A percentile compares a stretch with the other conserved stretches of the same genome.
Conservation (phyloP, 2,113 vertebrate genomes). For the Entomyzon cyanotis region DNA sequence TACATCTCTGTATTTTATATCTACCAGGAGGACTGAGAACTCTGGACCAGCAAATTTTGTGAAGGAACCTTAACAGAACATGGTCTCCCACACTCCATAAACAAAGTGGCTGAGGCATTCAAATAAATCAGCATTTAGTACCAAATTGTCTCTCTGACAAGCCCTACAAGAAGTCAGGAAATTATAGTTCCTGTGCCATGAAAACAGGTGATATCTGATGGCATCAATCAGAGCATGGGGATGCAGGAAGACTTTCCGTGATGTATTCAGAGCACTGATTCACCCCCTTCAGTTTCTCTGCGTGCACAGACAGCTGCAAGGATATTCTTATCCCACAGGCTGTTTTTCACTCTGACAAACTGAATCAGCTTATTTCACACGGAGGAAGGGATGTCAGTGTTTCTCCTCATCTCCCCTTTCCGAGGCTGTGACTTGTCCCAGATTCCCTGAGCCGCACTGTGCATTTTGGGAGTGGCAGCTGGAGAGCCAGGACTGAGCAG, state of each 20-base stretch:
- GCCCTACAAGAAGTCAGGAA: background rate
- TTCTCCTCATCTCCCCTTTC: slow-evolving; percentile 58
- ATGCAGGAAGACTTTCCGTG: background rate
- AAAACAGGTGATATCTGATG: background rate
- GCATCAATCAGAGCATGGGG: background rate
- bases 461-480: slow-evolving; percentile 36
- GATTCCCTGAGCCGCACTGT: slow-evolving; percentile 62
- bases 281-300: background rate
- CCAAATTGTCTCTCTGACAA: background rate
- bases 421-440: slow-evolving; percentile 51
- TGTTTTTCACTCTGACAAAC: slow-evolving; percentile 56
- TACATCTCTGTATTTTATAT: background rate
- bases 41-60: background rate
- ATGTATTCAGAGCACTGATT: background rate
- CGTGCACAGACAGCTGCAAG: slow-evolving; percentile 57
- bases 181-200: background rate
- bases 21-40: background rate
- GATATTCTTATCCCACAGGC: slow-evolving; percentile 52
- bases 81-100: rapidly evolving
- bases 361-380: slow-evolving; percentile 67
- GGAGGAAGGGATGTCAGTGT: slow-evolving; percentile 54
- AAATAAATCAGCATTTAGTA: background rate
- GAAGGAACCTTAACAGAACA: background rate
- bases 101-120: background rate
- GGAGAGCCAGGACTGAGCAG: background rate